Base-by-base conservation (phyloP, 1,140 invertebrate species). In the Caenorhabditis inopinata region DNA sequence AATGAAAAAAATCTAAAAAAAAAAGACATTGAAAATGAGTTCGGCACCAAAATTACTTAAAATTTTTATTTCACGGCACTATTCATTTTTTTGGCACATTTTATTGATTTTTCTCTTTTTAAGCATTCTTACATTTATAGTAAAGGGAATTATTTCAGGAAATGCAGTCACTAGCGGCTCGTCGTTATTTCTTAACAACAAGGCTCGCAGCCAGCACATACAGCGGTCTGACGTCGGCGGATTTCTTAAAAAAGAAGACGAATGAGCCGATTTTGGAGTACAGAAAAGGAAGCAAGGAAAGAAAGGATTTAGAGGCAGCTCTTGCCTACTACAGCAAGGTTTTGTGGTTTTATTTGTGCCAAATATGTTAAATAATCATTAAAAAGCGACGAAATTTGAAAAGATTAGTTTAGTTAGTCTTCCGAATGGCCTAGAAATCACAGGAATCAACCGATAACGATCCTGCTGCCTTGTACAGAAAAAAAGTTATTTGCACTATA, bases 261-360 rank as follows among this genome's bases (percentile, higher is more conserved):
- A 91, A 91, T 89, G 90, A 91, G 79, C 90, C 91, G 1, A 85
- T 91, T 82, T 84, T 89, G 11, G 89, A 86, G 4, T 99, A 97
- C 89, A 90, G 93, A 51, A 93, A 93, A 80, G 93, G 93, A 11
- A 95, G 94, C 58, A 90, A 91, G 49, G 96, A 99, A 89, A 92
- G 95, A 58, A 23, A 48, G n/a, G 80, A 45, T 23, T 45, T 81
- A 12, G 92, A 93, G 85, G 91, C 91, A 73, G 92, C 92, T 51
- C 89, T 99, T 5, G 58, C 58, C 7, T 21, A 38, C 27, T 68
- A 68, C 25, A 68, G 58, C 58, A 79, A 68, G 38, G 42, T 42
- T n/a, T n/a, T n/a, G n/a, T n/a, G n/a, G n/a, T n/a, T n/a, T n/a
- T n/a, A n/a, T n/a, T n/a, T n/a, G n/a, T n/a, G n/a, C n/a, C n/a